phyloP scores from a whole-genome alignment of 2,888 invertebrate species.

The Pocota personata region DNA sequence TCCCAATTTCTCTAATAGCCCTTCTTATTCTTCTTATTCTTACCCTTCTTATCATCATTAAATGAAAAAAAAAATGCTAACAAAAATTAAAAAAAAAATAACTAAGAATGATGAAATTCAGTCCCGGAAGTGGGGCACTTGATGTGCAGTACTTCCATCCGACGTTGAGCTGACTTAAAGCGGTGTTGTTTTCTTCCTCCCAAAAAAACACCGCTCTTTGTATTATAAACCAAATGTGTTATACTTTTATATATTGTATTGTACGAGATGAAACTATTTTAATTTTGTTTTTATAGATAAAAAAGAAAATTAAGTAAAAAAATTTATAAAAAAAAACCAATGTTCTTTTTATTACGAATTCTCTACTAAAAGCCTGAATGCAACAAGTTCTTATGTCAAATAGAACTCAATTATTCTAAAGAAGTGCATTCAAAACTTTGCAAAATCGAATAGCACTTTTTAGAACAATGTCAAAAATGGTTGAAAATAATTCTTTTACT shows the following conservation, averaged over 20 bases:
- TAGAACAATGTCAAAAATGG: neutral
- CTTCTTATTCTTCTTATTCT: conserved; percentile 46
- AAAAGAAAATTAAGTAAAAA: conserved; percentile 59
- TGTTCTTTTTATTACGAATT: neutral
- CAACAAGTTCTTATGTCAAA: neutral
- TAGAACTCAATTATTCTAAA: neutral
- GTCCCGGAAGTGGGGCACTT: conserved; percentile 73
- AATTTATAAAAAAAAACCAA: conserved; percentile 45
- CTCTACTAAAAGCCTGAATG: neutral
- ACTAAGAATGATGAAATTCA: conserved; percentile 75
- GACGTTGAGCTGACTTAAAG: conserved; percentile 80
- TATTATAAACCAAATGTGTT: conserved; percentile 83
- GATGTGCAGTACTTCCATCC: conserved; percentile 75
- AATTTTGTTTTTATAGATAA: conserved; percentile 66
- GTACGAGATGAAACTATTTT: conserved; percentile 68
- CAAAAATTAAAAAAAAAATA: conserved; percentile 53
- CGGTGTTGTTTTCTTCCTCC: conserved; percentile 60
- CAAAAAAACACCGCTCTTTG: conserved; percentile 75
- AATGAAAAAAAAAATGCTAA: conserved; percentile 14
- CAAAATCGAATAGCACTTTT: neutral
- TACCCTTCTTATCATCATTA: conserved; percentile 27
- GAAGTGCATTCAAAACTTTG: neutral
- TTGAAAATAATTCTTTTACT: neutral
- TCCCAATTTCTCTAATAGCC: conserved; percentile 49
- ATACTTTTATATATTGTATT: conserved; percentile 78